Conservation (phyloP, 2,888 invertebrate species). For the Drosophila prolongata region DNA sequence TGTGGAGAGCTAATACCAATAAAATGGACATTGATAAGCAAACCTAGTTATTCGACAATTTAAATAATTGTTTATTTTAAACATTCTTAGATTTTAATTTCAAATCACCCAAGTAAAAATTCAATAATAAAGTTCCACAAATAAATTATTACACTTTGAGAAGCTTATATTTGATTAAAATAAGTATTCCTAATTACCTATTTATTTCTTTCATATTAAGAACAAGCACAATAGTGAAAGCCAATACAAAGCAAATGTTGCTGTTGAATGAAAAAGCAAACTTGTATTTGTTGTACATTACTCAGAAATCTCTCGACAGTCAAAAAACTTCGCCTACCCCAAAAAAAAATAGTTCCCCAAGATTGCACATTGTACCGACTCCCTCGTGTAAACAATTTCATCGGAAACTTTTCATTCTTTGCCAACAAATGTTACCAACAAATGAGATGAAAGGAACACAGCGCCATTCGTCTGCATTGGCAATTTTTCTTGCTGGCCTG, state of each 20-base stretch:
- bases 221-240: too few relatives aligned
- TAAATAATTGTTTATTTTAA: too few relatives aligned
- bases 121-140: too few relatives aligned
- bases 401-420: slow-evolving; percentile 21
- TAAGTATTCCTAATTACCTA: too few relatives aligned
- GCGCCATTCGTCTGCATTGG: slow-evolving; percentile 8
- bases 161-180: too few relatives aligned
- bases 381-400: slow-evolving; percentile 1
- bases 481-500: slow-evolving; percentile 34
- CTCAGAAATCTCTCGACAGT: neutral
- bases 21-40: too few relatives aligned
- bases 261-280: neutral
- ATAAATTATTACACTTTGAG: too few relatives aligned
- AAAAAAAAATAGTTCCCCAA: neutral
- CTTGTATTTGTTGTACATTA: neutral
- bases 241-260: neutral
- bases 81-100: too few relatives aligned
- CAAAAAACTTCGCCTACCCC: neutral
- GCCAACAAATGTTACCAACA: slow-evolving; percentile 40
- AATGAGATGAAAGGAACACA: slow-evolving; percentile 7
- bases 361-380: neutral
- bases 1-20: too few relatives aligned
- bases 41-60: too few relatives aligned
- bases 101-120: too few relatives aligned
- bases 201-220: too few relatives aligned